Evolutionary conservation across 2,113 vertebrate genomes (phyloP).

Genomic region (Myotis davidii): DNA sequence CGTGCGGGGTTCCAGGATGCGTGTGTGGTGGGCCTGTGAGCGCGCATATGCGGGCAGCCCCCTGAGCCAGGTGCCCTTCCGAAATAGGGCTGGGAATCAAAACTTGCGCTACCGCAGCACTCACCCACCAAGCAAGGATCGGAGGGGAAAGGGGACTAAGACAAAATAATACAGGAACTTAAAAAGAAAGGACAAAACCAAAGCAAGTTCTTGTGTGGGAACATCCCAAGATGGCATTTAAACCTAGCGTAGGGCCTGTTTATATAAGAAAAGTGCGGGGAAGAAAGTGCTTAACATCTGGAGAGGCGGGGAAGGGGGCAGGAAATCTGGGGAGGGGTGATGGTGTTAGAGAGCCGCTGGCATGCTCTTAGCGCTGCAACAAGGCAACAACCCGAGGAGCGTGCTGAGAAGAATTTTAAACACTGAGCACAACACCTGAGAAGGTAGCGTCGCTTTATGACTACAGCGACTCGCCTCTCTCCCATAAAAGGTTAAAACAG

Average conservation of each 20-base stretch:
- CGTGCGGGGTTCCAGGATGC: background rate
- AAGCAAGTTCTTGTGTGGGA: background rate
- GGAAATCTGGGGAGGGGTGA: background rate
- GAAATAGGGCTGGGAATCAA: background rate
- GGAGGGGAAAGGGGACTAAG: background rate
- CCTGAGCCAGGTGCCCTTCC: background rate
- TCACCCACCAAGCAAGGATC: constrained; percentile 3
- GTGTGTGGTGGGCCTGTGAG: background rate
- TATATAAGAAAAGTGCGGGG: background rate
- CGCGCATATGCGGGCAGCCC: background rate
- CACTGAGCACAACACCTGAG: background rate
- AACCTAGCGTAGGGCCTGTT: background rate
- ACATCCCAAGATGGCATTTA: background rate
- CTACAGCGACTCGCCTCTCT: background rate
- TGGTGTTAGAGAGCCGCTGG: background rate
- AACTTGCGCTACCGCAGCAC: constrained; percentile 51
- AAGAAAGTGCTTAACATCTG: background rate
- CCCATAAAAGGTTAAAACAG: background rate
- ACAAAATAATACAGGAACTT: background rate
- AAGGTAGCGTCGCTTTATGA: background rate
- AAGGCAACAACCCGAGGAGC: constrained; percentile 56
- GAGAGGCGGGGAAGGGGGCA: too few species aligned
- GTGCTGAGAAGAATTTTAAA: background rate
- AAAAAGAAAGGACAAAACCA: background rate
- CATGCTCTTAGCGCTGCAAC: background rate